These are phyloP conservation scores for Drosophila gaucha DNA, from an alignment of 2,888 invertebrate genomes.

Conservation along the genomic window DNA sequence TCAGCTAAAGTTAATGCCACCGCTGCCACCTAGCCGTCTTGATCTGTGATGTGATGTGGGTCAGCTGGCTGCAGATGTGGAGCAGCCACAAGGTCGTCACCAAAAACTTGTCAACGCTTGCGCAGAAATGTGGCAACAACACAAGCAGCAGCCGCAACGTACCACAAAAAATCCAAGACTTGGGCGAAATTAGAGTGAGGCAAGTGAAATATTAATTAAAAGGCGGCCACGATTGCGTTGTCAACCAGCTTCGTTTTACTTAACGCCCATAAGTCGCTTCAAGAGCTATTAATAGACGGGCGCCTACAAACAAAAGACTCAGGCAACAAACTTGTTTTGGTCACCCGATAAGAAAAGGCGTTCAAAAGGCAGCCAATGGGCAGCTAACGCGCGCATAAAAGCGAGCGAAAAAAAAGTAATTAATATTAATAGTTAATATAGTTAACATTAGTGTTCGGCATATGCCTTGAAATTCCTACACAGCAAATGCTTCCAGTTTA, in stretches of 20 bases:
- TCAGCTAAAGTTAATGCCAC: slow-evolving; percentile 35
- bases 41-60: slow-evolving; percentile 63
- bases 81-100: slow-evolving; percentile 60
- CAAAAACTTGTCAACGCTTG: slow-evolving; percentile 3
- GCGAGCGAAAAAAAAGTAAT: slow-evolving; percentile 1
- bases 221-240: slow-evolving; percentile 49
- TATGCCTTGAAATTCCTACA: slow-evolving; percentile 5
- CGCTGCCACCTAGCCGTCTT: slow-evolving; percentile 25
- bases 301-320: slow-evolving; percentile 66
- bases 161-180: slow-evolving; percentile 13
- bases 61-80: slow-evolving; percentile 63
- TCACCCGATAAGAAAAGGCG: slow-evolving; percentile 30
- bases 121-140: slow-evolving; percentile 31
- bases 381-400: slow-evolving; percentile 5
- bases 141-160: slow-evolving; percentile 4
- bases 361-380: background rate
- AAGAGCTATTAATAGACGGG: slow-evolving; percentile 25
- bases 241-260: slow-evolving; percentile 32
- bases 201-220: slow-evolving; percentile 58
- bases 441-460: slow-evolving; percentile 2
- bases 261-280: slow-evolving; percentile 9
- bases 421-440: slow-evolving; percentile 1
- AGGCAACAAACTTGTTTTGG: slow-evolving; percentile 66
- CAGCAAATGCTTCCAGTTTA: background rate
- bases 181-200: slow-evolving; percentile 33